phyloP scores from a whole-genome alignment of 2,113 vertebrate species.

The Eupsittula cactorum region DNA sequence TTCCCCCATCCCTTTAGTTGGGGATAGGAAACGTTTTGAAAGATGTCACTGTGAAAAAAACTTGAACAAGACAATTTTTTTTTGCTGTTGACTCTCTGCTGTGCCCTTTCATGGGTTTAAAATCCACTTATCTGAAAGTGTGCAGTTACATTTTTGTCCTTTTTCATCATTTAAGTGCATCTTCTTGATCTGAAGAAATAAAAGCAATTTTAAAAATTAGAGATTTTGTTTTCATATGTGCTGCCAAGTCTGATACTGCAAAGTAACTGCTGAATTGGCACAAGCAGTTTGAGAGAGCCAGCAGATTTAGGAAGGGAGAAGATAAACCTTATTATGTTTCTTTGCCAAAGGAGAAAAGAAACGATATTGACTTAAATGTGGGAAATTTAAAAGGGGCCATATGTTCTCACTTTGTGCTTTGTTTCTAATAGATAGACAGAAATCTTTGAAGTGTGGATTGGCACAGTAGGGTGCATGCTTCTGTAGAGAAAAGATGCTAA shows the following conservation, averaged over 20 bases:
- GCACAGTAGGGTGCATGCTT: constrained; percentile 91
- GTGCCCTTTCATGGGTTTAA: constrained; percentile 38
- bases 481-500: constrained; percentile 91
- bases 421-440: constrained; percentile 91
- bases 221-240: constrained; percentile 56
- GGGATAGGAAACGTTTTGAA: not conserved
- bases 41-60: constrained; percentile 25
- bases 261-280: constrained; percentile 70
- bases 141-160: constrained; percentile 56
- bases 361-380: constrained; percentile 88
- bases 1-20: not conserved
- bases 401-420: constrained; percentile 89
- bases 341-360: constrained; percentile 81
- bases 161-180: constrained; percentile 35
- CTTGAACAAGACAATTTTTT: constrained; percentile 8
- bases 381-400: constrained; percentile 89
- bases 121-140: constrained; percentile 61
- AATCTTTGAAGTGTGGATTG: constrained; percentile 96
- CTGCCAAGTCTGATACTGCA: constrained; percentile 64
- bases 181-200: constrained; percentile 54
- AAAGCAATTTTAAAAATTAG: constrained; percentile 51
- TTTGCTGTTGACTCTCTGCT: constrained; percentile 42
- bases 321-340: constrained; percentile 78
- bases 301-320: constrained; percentile 73
- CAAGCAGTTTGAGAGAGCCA: constrained; percentile 65